These are phyloP conservation scores for Macrocentrus cingulum DNA, from an alignment of 1,140 invertebrate genomes.

Conservation along the genomic window DNA sequence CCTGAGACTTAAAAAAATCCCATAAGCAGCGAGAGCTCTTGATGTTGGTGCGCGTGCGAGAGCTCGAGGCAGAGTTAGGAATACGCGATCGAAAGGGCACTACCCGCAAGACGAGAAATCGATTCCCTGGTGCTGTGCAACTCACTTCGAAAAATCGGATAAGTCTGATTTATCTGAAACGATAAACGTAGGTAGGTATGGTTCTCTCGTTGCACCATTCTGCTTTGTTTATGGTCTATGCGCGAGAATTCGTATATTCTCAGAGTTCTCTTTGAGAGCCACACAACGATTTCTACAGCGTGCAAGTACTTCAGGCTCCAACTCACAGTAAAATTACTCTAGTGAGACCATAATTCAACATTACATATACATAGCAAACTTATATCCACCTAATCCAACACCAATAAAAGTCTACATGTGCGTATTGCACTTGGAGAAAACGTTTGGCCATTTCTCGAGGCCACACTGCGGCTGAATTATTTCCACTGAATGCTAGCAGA, in stretches of 20 bases:
- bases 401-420: no score
- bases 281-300: background rate
- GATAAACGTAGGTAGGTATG: slow-evolving; percentile 10
- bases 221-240: slow-evolving; percentile 6
- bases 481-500: no score
- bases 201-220: slow-evolving; percentile 12
- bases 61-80: slow-evolving; percentile 6
- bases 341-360: no score
- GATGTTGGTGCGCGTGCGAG: slow-evolving; percentile 6
- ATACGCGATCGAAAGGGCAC: slow-evolving; percentile 20
- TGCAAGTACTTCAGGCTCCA: background rate
- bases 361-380: background rate
- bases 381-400: slow-evolving; percentile 3
- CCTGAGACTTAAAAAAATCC: background rate
- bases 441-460: no score
- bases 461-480: no score
- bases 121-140: slow-evolving; percentile 14
- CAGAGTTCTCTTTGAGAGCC: background rate
- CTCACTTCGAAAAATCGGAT: slow-evolving; percentile 12
- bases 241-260: background rate
- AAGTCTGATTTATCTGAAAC: slow-evolving; percentile 12
- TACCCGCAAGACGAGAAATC: slow-evolving; percentile 21
- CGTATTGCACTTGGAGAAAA: no score
- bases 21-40: background rate
- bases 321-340: background rate